Evolutionary conservation across 2,797 vertebrate genomes (phyloP).

Genomic region (Acomys russatus): DNA sequence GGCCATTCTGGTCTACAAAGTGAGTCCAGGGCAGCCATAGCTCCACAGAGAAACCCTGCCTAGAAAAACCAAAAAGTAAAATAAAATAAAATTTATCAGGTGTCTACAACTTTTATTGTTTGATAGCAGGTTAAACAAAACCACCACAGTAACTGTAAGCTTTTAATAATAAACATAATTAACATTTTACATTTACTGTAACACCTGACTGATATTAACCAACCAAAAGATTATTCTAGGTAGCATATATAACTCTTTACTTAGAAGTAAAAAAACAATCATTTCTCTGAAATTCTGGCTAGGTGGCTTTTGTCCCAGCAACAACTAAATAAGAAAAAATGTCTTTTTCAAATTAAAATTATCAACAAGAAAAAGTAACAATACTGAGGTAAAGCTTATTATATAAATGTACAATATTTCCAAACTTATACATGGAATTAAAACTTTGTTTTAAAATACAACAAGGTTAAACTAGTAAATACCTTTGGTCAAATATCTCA

Average conservation of each 20-base stretch:
- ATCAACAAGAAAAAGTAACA: conserved; percentile 8
- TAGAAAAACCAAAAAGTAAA: too few relatives aligned
- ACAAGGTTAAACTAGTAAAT: conserved; percentile 6
- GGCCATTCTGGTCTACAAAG: too few relatives aligned
- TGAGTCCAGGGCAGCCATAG: too few relatives aligned
- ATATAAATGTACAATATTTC: conserved; percentile 24
- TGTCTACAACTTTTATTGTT: too few relatives aligned
- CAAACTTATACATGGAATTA: conserved; percentile 5
- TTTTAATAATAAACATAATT: too few relatives aligned
- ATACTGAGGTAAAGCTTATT: neutral
- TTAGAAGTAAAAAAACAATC: neutral
- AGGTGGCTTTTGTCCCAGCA: neutral
- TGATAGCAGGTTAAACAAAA: too few relatives aligned
- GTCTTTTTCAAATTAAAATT: conserved; percentile 36
- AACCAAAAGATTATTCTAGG: neutral
- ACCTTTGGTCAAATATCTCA: neutral
- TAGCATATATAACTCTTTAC: neutral
- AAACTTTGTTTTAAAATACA: conserved; percentile 21
- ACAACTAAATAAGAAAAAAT: neutral
- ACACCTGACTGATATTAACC: neutral
- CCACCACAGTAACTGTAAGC: too few relatives aligned
- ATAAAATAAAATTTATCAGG: too few relatives aligned
- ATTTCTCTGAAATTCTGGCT: neutral
- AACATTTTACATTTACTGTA: too few relatives aligned
- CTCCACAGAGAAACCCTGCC: too few relatives aligned